phyloP scores from a whole-genome alignment of 2,888 invertebrate species.

The Stenchaetothrips biformis region DNA sequence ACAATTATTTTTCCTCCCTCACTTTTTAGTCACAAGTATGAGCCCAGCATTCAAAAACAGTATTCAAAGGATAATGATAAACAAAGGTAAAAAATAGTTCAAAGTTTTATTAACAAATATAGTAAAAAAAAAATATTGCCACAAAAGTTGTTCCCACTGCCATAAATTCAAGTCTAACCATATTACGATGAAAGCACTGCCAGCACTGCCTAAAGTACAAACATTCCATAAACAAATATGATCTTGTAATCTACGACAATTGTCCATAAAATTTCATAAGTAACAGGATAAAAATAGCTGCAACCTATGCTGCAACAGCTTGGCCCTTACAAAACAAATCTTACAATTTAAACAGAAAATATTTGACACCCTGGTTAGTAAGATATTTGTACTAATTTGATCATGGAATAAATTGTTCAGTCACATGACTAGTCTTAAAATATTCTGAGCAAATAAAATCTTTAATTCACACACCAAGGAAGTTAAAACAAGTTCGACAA shows the following conservation, averaged over 20 bases:
- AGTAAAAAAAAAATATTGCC: not conserved
- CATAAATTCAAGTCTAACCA: not conserved
- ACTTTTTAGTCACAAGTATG: too few species aligned
- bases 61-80: too few species aligned
- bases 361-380: not conserved
- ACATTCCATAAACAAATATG: not conserved
- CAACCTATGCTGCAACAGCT: not conserved
- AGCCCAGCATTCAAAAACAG: too few species aligned
- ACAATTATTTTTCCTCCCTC: too few species aligned
- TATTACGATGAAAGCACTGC: not conserved
- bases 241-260: not conserved
- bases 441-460: conserved; percentile 8
- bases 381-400: conserved; percentile 1
- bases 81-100: not conserved
- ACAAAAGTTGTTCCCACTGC: not conserved
- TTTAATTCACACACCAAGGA: not conserved
- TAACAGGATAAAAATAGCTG: conserved; percentile 8
- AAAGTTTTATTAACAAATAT: not conserved
- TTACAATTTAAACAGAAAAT: not conserved
- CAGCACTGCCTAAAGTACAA: not conserved
- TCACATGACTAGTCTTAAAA: not conserved
- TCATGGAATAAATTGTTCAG: conserved; percentile 19
- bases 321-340: not conserved
- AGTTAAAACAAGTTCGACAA: not conserved
- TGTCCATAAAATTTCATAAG: conserved; percentile 3